Percentiles rank a stretch among this genome's conserved stretches.
These are phyloP conservation scores for Limnothrissa miodon DNA, from an alignment of 2,113 vertebrate genomes.

Conservation along the genomic window DNA sequence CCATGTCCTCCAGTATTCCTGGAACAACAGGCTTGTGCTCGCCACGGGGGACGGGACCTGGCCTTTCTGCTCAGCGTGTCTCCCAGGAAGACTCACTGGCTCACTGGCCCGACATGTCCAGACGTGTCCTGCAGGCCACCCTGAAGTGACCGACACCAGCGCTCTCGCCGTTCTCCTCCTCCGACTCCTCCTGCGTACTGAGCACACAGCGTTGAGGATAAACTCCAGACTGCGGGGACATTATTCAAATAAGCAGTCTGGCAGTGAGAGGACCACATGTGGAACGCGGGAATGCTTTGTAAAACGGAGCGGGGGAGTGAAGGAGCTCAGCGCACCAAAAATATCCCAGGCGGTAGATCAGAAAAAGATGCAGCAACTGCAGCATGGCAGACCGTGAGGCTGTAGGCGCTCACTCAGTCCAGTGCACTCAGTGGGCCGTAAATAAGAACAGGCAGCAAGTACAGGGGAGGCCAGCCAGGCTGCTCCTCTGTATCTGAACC, in stretches of 20 bases:
- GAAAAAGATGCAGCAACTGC: neutral
- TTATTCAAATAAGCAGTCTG: neutral
- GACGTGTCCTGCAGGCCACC: neutral
- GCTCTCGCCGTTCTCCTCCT: neutral
- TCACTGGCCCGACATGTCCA: neutral
- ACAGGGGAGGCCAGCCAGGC: too few species aligned
- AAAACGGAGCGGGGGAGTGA: neutral
- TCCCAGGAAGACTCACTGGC: neutral
- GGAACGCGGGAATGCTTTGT: constrained; percentile 4
- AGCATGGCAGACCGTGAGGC: too few species aligned
- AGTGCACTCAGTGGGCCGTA: neutral
- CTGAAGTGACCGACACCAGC: neutral
- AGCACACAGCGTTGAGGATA: neutral
- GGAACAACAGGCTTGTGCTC: neutral
- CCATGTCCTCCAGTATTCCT: neutral
- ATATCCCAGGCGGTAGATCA: neutral
- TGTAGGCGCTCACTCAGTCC: neutral
- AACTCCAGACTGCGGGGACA: neutral
- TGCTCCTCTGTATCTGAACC: too few species aligned
- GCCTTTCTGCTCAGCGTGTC: neutral
- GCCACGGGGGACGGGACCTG: neutral
- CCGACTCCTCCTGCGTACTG: neutral
- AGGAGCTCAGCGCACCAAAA: neutral
- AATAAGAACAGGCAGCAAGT: neutral
- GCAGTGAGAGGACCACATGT: neutral